Conservation (phyloP, 2,797 vertebrate species). For the Sebastolobus altivelis region DNA sequence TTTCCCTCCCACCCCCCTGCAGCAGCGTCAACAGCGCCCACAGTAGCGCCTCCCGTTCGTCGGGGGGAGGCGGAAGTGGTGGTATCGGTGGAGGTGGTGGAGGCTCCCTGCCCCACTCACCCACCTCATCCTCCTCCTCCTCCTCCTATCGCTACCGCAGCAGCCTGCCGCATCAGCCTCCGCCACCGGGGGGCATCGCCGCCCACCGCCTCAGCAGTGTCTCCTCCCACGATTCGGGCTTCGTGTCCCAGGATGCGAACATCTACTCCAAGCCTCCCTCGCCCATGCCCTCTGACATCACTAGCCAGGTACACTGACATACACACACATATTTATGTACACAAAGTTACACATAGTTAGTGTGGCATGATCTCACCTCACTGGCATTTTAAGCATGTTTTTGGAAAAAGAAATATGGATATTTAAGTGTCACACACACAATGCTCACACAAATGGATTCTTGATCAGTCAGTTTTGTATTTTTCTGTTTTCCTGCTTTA, state of each 20-base stretch:
- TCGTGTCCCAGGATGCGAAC: conserved; percentile 95
- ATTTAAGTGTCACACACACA: neutral
- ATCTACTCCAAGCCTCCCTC: conserved; percentile 97
- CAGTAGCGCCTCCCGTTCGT: conserved; percentile 92
- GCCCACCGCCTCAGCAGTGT: conserved; percentile 96
- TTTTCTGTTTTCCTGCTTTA: conserved; percentile 63
- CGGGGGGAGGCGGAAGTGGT: conserved; percentile 77
- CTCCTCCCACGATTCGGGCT: conserved; percentile 98
- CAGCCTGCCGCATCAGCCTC: conserved; percentile 92
- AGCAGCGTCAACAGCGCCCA: conserved; percentile 94
- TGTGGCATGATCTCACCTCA: neutral
- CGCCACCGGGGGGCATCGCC: conserved; percentile 74
- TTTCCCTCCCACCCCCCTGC: conserved; percentile 56
- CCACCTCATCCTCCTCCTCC: conserved; percentile 90
- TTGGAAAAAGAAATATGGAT: neutral
- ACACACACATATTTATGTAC: neutral
- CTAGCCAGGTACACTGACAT: conserved; percentile 89
- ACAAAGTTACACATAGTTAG: neutral
- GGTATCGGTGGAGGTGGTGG: conserved; percentile 70
- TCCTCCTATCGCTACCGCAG: conserved; percentile 95
- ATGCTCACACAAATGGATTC: neutral
- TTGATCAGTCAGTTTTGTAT: neutral
- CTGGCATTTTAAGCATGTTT: neutral
- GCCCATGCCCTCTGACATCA: conserved; percentile 97
- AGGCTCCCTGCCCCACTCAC: conserved; percentile 93